A percentile compares a stretch with the other conserved stretches of the same genome.
Evolutionary conservation across 1,140 invertebrate genomes (phyloP).

Genomic region (Drosophila eugracilis): DNA sequence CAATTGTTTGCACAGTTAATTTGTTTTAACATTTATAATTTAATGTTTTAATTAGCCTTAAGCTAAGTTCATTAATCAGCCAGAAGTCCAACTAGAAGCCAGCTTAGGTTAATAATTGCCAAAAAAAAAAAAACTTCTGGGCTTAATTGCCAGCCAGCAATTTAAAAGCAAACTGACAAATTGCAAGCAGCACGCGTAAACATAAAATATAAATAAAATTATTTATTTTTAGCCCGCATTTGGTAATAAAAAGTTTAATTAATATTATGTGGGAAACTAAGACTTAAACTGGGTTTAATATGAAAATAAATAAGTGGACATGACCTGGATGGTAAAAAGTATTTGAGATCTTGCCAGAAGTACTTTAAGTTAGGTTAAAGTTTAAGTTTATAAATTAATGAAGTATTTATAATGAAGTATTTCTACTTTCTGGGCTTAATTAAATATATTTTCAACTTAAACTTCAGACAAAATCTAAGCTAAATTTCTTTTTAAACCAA

Average conservation of each 20-base stretch:
- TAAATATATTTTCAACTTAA: slow-evolving; percentile 15
- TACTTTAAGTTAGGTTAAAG: too few relatives aligned
- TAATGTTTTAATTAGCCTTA: slow-evolving; percentile 42
- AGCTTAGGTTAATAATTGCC: slow-evolving; percentile 1
- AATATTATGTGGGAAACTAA: not conserved
- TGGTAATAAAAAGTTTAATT: slow-evolving; percentile 1
- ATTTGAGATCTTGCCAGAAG: too few relatives aligned
- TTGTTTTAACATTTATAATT: slow-evolving; percentile 20
- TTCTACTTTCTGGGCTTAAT: not conserved
- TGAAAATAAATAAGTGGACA: not conserved
- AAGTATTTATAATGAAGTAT: too few relatives aligned
- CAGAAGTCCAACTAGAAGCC: not conserved
- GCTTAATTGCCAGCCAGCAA: slow-evolving; percentile 14
- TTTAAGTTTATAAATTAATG: too few relatives aligned
- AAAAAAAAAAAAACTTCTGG: slow-evolving; percentile 18
- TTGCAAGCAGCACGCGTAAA: slow-evolving; percentile 16
- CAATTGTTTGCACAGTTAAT: slow-evolving; percentile 40
- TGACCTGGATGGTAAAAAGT: too few relatives aligned
- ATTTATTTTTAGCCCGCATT: not conserved
- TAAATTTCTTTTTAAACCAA: slow-evolving; percentile 8
- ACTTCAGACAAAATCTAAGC: slow-evolving; percentile 18
- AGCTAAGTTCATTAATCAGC: slow-evolving; percentile 16
- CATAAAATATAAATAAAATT: slow-evolving; percentile 8
- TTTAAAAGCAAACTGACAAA: slow-evolving; percentile 31
- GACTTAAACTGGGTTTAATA: not conserved